Evolutionary conservation across 2,888 invertebrate species (phyloP).

Genomic region (Tiphia femorata): DNA sequence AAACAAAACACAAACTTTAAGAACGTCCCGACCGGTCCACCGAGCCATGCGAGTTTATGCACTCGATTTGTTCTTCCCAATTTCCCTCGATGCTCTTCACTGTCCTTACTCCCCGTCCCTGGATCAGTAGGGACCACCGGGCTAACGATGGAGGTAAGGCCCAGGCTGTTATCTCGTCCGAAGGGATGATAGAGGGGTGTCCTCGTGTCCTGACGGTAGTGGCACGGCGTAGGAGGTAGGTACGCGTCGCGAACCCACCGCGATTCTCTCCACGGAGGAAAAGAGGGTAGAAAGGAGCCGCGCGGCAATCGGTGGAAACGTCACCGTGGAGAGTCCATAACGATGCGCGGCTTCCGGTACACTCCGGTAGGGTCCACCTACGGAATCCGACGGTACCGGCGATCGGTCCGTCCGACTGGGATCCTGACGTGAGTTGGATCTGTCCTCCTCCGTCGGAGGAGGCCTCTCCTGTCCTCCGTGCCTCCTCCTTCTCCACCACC

Average conservation of each 20-base stretch:
- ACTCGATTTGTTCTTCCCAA: conserved; percentile 36
- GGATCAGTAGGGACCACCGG: too few species aligned
- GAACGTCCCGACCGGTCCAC: conserved; percentile 50
- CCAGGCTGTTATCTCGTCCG: too few species aligned
- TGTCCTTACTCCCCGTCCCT: conserved; percentile 1
- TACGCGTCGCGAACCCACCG: too few species aligned
- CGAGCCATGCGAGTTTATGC: conserved; percentile 62
- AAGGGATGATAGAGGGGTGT: too few species aligned
- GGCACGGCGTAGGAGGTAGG: too few species aligned
- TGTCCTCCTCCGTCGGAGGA: conserved; percentile 59
- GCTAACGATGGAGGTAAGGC: too few species aligned
- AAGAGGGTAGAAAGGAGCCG: too few species aligned
- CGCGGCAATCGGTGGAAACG: conserved; percentile 17
- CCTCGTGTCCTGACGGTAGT: too few species aligned
- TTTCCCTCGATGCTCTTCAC: conserved; percentile 3
- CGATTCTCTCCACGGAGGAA: too few species aligned
- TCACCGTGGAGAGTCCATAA: conserved; percentile 24
- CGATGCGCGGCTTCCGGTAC: conserved; percentile 37
- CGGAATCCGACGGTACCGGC: conserved; percentile 44
- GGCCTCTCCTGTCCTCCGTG: conserved; percentile 57
- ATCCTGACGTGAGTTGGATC: conserved; percentile 57
- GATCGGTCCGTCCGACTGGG: conserved; percentile 48
- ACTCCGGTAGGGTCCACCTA: conserved; percentile 26
- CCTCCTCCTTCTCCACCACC: conserved; percentile 47
- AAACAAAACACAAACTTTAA: conserved; percentile 65